phyloP scores from a whole-genome alignment of 2,888 invertebrate genomes.

The Hecatera dysodea region DNA sequence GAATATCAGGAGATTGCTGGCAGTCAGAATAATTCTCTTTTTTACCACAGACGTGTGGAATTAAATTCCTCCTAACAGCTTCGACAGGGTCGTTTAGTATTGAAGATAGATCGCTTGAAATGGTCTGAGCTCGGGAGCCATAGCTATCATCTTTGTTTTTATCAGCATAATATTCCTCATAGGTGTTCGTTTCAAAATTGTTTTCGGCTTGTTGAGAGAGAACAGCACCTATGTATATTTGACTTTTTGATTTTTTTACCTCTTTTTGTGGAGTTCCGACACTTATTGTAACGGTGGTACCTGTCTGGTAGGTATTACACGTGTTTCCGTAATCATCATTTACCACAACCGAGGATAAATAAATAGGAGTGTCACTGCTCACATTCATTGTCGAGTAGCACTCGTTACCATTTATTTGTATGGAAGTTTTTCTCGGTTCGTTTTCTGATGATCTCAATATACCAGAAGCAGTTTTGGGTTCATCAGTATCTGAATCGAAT shows the following conservation, averaged over 20 bases:
- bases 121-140: conserved; percentile 63
- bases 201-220: conserved; percentile 77
- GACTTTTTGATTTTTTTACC: conserved; percentile 86
- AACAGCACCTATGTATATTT: conserved; percentile 87
- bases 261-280: conserved; percentile 89
- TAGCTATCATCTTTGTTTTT: conserved; percentile 66
- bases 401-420: conserved; percentile 94
- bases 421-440: conserved; percentile 92
- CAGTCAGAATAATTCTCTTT: conserved; percentile 74
- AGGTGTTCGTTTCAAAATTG: conserved; percentile 79
- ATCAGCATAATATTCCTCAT: conserved; percentile 85
- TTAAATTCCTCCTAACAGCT: conserved; percentile 93
- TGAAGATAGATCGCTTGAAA: conserved; percentile 85
- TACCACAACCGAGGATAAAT: conserved; percentile 94
- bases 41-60: conserved; percentile 95
- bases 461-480: conserved; percentile 71
- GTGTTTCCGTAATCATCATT: conserved; percentile 89
- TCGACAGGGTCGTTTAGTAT: conserved; percentile 94
- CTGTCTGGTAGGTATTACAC: conserved; percentile 87
- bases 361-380: conserved; percentile 92
- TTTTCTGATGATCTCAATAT: conserved; percentile 77
- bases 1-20: conserved; percentile 59
- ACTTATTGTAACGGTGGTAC: conserved; percentile 92
- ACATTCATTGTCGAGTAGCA: conserved; percentile 95
- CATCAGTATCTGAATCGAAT: conserved; percentile 88